Evolutionary conservation across 2,113 vertebrate genomes (phyloP), one percentile per base, ranked within the genome.

Genomic region (Phalacrocorax aristotelis): DNA sequence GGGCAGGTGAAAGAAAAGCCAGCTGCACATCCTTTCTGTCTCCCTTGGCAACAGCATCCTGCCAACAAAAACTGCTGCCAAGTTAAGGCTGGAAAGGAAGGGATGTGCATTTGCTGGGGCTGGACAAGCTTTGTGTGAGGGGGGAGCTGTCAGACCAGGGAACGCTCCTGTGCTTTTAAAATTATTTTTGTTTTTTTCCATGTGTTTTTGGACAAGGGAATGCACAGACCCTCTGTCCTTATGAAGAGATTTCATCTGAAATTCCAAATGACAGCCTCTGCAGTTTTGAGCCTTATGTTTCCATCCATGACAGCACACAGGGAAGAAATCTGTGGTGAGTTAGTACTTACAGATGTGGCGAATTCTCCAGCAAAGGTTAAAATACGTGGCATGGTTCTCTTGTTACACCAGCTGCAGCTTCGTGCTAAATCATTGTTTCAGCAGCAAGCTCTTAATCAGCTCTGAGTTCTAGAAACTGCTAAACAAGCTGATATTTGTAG

Each of bases 41-140:
- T 97, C 96, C 96, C 96, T 87, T 97, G 97, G 97, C 97, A 98
- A 98, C 97, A 96, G 92, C 96, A 97, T 95, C 66, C 93, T 96
- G 94, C 96, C 96, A 97, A 94, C 93, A 94, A 85, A 95, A 95
- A 90, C 85, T 90, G 94, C 93, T 97, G 96, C 97, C 96, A 95
- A 96, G 95, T 75, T 69, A 90, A 83, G 90, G 79, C 93, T 96
- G 94, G 85, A 83, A 82, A 81, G 93, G 87, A 81, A 85, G 62
- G 87, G 91, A 87, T 80, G 90, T 81, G 89, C 62, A 46, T 89
- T 81, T 81, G 48, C 93, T 90, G 94, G 62, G 87, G 78, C 91
- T 93, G 93, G 94, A 84, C 92, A 92, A 69, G 93, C 93, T 72
- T 89, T 87, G 77, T 79, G 61, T 82, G 70, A 64, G 48, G 60